phyloP scores from a whole-genome alignment of 2,888 invertebrate species.

The Hirudinaria manillensis region DNA sequence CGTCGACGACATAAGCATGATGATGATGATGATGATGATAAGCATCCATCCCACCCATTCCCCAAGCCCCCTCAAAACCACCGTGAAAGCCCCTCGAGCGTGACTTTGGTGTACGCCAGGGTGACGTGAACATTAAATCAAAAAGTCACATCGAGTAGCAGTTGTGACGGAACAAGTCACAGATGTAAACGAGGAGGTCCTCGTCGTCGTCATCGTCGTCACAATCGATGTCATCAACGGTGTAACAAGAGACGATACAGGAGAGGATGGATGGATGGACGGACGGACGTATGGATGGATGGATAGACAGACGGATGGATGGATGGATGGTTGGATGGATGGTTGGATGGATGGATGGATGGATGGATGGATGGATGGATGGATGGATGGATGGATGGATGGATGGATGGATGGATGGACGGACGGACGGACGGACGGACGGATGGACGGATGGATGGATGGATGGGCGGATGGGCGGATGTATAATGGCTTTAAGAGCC shows the following conservation, averaged over 20 bases:
- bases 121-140: background rate
- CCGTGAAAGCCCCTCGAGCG: background rate
- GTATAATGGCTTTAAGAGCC: background rate
- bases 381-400: conserved; percentile 28
- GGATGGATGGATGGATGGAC: conserved; percentile 25
- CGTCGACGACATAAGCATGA: too few relatives aligned
- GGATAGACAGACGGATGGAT: background rate
- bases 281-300: too few relatives aligned
- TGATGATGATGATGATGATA: too few relatives aligned
- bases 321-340: conserved; percentile 25
- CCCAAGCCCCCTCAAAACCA: too few relatives aligned
- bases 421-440: conserved; percentile 1
- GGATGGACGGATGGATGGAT: conserved; percentile 21
- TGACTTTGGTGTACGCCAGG: background rate
- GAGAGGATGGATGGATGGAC: too few relatives aligned
- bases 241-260: too few relatives aligned
- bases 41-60: too few relatives aligned
- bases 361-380: conserved; percentile 25
- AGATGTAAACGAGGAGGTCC: too few relatives aligned
- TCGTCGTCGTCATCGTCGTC: too few relatives aligned
- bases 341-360: conserved; percentile 26
- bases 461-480: conserved; percentile 16
- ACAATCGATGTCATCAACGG: too few relatives aligned
- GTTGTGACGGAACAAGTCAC: background rate
- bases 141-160: background rate